Percentiles rank a stretch among this genome's conserved stretches.
Evolutionary conservation across 2,888 invertebrate species (phyloP).

Genomic region (Gonocerus acuteangulatus): DNA sequence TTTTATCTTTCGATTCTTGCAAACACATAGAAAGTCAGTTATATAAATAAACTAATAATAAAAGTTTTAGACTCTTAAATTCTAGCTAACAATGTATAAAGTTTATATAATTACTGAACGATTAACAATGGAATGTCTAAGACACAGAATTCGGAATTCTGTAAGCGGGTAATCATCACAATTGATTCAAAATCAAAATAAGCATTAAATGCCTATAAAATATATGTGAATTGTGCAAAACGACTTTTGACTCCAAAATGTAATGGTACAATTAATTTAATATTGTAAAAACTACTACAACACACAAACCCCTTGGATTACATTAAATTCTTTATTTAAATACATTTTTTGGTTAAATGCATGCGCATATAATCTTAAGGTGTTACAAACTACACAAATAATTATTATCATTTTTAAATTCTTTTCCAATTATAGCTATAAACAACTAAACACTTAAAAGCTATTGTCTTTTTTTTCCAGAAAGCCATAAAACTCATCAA

Average conservation of each 20-base stretch:
- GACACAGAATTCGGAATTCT: conserved; percentile 20
- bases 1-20: not conserved
- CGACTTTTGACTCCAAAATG: not conserved
- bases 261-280: conserved; percentile 1
- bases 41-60: not conserved
- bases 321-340: conserved; percentile 1
- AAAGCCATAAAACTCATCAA: conserved; percentile 15
- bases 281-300: conserved; percentile 7
- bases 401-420: conserved; percentile 10
- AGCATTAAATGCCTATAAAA: conserved; percentile 16
- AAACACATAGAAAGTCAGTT: not conserved
- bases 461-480: conserved; percentile 24
- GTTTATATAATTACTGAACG: conserved; percentile 6
- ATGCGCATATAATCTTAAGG: conserved; percentile 5
- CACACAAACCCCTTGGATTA: conserved; percentile 8
- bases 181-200: conserved; percentile 14
- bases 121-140: conserved; percentile 23
- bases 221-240: conserved; percentile 18
- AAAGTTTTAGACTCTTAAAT: conserved; percentile 9
- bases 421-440: not conserved
- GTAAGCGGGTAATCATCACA: conserved; percentile 15
- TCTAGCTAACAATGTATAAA: conserved; percentile 22
- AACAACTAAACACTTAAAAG: conserved; percentile 20
- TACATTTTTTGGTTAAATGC: conserved; percentile 12
- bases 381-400: conserved; percentile 20